phyloP scores from a whole-genome alignment of 2,888 invertebrate species.

The Sussaba pulchella region DNA sequence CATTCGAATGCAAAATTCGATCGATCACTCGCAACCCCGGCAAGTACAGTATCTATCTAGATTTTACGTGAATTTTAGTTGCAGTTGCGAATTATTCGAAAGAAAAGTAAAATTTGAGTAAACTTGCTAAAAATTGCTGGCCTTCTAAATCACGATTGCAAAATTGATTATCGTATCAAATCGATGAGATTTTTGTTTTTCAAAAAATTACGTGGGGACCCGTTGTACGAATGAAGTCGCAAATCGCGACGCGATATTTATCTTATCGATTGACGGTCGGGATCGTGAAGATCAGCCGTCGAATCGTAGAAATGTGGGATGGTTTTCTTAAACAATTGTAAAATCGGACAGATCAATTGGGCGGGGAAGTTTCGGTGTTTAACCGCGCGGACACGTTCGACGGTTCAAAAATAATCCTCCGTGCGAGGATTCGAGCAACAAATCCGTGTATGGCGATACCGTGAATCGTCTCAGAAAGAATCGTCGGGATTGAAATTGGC shows the following conservation, averaged over 20 bases:
- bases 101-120: neutral
- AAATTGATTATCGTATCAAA: neutral
- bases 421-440: constrained; percentile 26
- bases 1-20: neutral
- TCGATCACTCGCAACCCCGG: constrained; percentile 1
- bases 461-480: constrained; percentile 72
- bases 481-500: constrained; percentile 77
- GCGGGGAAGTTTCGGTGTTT: constrained; percentile 13
- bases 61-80: neutral
- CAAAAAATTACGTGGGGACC: constrained; percentile 1
- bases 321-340: constrained; percentile 7
- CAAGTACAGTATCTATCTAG: neutral
- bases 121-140: neutral
- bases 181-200: constrained; percentile 3
- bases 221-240: neutral
- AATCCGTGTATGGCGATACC: constrained; percentile 43
- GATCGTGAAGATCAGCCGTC: neutral
- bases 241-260: constrained; percentile 13
- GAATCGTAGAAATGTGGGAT: constrained; percentile 13
- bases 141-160: constrained; percentile 25
- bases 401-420: constrained; percentile 59
- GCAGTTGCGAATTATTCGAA: neutral
- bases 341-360: constrained; percentile 15
- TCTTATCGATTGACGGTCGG: neutral
- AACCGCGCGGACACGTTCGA: neutral